Conservation (phyloP, 2,113 vertebrate species). For the Athene cunicularia region DNA sequence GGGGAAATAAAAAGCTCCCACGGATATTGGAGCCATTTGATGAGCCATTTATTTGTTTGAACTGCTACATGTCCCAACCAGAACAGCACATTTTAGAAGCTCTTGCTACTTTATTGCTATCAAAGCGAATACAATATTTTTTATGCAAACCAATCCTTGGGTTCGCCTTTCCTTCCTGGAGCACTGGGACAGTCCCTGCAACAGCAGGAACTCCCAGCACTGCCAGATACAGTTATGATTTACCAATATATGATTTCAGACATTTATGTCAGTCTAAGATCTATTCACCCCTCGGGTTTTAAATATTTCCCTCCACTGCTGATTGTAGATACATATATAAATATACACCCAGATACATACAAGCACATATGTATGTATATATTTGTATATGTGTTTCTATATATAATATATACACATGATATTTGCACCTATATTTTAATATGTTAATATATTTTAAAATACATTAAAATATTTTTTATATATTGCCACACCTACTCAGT, state of each 20-base stretch:
- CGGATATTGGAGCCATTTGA: background rate
- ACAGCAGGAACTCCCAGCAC: background rate
- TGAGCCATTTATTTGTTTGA: background rate
- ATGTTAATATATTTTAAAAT: background rate
- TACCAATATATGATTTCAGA: background rate
- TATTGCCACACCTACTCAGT: background rate
- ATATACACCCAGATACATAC: background rate
- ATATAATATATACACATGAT: fast-evolving
- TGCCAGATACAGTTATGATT: background rate
- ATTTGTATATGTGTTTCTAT: background rate
- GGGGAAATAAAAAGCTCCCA: background rate
- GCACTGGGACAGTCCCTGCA: background rate
- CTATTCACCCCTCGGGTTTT: background rate
- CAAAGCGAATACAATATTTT: background rate
- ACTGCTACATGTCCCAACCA: background rate
- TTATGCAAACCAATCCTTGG: background rate
- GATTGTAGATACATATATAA: background rate
- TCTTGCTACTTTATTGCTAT: background rate
- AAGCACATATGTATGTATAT: background rate
- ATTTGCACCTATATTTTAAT: background rate
- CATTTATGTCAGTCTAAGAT: background rate
- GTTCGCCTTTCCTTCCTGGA: background rate
- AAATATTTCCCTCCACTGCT: background rate
- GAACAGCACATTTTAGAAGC: background rate
- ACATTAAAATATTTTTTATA: background rate